A percentile compares a stretch with the other conserved stretches of the same genome.
Evolutionary conservation across 2,113 vertebrate genomes (phyloP).

Genomic region (Fregata magnificens): DNA sequence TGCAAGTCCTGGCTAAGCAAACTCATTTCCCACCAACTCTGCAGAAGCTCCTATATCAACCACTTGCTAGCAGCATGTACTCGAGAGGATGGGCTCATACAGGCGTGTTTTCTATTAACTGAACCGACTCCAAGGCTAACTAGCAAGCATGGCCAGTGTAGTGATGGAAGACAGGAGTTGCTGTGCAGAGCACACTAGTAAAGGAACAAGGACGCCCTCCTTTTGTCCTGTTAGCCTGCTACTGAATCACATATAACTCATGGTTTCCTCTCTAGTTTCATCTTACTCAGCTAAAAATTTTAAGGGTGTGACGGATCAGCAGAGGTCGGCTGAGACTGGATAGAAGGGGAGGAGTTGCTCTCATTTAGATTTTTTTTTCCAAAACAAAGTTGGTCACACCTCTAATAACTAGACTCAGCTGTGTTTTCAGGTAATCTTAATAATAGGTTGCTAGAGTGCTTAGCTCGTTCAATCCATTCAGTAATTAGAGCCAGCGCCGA

Average conservation of each 20-base stretch:
- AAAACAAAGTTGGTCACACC: not conserved
- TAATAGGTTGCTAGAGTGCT: slow-evolving; percentile 12
- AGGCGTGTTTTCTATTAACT: not conserved
- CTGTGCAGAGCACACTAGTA: not conserved
- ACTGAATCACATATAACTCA: not conserved
- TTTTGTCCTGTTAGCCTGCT: not conserved
- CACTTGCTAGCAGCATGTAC: not conserved
- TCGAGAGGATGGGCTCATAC: not conserved
- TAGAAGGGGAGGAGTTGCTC: slow-evolving; percentile 13
- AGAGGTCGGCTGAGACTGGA: slow-evolving; percentile 16
- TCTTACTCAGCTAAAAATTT: not conserved
- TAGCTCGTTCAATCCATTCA: slow-evolving; percentile 8
- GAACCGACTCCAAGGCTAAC: not conserved
- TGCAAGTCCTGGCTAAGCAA: not conserved
- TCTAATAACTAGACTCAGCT: slow-evolving; percentile 6
- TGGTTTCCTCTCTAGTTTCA: not conserved
- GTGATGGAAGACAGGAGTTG: not conserved
- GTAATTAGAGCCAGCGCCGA: not conserved
- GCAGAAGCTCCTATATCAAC: not conserved
- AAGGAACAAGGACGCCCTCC: not conserved
- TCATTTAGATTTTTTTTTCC: not conserved
- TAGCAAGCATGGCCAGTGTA: not conserved
- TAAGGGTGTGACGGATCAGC: slow-evolving; percentile 21
- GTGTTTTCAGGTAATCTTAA: slow-evolving; percentile 34
- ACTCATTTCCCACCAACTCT: not conserved